phyloP scores from a whole-genome alignment of 2,888 invertebrate species.

The Leptinotarsa rubiginosa region DNA sequence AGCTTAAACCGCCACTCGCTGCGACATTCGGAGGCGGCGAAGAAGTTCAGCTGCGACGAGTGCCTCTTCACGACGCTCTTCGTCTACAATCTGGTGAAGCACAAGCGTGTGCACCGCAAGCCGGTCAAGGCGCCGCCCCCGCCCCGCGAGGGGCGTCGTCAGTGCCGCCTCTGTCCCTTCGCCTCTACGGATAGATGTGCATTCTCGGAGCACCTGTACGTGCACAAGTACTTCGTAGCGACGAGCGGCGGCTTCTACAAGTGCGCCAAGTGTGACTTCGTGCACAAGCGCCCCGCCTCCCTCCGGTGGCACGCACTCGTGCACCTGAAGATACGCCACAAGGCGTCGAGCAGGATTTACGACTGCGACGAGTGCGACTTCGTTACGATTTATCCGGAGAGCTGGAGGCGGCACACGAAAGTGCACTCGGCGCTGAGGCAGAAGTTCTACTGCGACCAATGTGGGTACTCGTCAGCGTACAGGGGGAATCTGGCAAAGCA shows the following conservation, averaged over 20 bases:
- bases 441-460: neutral
- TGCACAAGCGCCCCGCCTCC: neutral
- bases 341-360: neutral
- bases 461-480: neutral
- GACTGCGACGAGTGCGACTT: conserved; percentile 7
- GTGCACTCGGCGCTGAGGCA: neutral
- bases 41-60: neutral
- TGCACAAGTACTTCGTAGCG: neutral
- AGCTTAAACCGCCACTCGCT: neutral
- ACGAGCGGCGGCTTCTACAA: neutral
- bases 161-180: neutral
- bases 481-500: conserved; percentile 1
- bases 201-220: neutral
- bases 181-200: neutral
- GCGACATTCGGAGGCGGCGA: neutral
- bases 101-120: neutral
- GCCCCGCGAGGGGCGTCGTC: neutral
- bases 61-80: neutral
- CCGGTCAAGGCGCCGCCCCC: neutral
- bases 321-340: neutral
- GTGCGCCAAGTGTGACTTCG: conserved; percentile 2
- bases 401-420: conserved; percentile 1
- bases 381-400: neutral
- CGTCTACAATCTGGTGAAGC: neutral
- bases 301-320: neutral